phyloP scores from a whole-genome alignment of 2,797 vertebrate genomes.

The Megalops cyprinoides region DNA sequence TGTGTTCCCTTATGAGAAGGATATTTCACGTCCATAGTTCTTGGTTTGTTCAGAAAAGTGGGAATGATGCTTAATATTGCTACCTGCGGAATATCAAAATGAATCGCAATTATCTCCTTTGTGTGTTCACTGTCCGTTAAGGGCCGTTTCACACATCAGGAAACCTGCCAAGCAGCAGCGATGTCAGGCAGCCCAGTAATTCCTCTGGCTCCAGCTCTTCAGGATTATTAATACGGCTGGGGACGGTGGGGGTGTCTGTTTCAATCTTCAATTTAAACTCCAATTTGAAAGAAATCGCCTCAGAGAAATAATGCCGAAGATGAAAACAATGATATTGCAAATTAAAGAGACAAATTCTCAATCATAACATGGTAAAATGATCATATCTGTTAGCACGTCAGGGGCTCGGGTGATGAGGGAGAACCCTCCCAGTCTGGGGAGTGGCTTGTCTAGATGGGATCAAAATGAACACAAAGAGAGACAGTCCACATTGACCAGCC shows the following conservation, averaged over 20 bases:
- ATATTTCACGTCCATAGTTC: no score
- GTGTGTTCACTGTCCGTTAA: background rate
- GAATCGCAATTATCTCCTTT: background rate
- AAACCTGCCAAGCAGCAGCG: background rate
- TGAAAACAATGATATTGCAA: background rate
- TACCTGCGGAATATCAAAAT: background rate
- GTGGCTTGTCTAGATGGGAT: background rate
- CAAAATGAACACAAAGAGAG: background rate
- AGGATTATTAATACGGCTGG: background rate
- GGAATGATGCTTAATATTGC: background rate
- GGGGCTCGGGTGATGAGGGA: no score
- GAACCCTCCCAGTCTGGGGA: no score
- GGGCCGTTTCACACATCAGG: background rate
- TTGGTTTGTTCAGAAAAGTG: no score
- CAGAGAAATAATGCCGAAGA: background rate
- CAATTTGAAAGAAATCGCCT: slow-evolving; percentile 3
- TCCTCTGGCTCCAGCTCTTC: background rate
- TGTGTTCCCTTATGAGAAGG: no score
- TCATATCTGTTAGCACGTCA: no score
- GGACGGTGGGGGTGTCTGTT: background rate
- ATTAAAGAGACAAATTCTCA: no score
- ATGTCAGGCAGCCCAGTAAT: background rate
- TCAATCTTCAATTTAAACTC: background rate
- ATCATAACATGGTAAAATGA: no score
- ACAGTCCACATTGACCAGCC: background rate